phyloP scores from a whole-genome alignment of 2,797 vertebrate genomes.

The Catostomus latipinnis region DNA sequence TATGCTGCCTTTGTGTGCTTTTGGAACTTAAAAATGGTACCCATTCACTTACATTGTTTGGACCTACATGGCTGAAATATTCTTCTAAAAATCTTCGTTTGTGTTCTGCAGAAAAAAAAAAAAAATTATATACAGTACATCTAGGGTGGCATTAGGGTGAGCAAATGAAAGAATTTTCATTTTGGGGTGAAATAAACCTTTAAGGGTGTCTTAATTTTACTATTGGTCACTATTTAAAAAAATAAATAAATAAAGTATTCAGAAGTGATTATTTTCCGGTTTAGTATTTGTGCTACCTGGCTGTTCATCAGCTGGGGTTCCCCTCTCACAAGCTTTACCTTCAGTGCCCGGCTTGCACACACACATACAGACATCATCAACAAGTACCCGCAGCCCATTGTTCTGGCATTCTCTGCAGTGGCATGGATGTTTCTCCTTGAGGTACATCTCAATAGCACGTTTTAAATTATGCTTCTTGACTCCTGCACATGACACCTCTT shows the following conservation, averaged over 20 bases:
- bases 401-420: slow-evolving; percentile 88
- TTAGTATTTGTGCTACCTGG: slow-evolving; percentile 41
- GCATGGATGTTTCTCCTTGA: slow-evolving; percentile 85
- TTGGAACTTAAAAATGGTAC: too few species aligned
- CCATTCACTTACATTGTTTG: too few species aligned
- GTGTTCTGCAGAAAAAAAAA: too few species aligned
- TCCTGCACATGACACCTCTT: slow-evolving; percentile 88
- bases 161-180: too few species aligned
- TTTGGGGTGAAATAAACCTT: too few species aligned
- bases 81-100: too few species aligned
- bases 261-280: background rate
- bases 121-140: too few species aligned
- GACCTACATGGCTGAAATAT: too few species aligned
- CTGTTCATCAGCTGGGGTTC: slow-evolving; percentile 41
- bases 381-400: slow-evolving; percentile 75
- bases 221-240: too few species aligned
- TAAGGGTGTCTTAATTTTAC: too few species aligned
- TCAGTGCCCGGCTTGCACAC: slow-evolving; percentile 54
- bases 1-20: too few species aligned
- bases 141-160: too few species aligned
- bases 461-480: slow-evolving; percentile 85
- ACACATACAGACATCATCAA: slow-evolving; percentile 41
- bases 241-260: background rate
- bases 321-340: slow-evolving; percentile 23
- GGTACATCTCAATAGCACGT: slow-evolving; percentile 84